These are phyloP conservation scores for Campoplex capitator DNA, from an alignment of 2,888 invertebrate genomes.

Conservation along the genomic window DNA sequence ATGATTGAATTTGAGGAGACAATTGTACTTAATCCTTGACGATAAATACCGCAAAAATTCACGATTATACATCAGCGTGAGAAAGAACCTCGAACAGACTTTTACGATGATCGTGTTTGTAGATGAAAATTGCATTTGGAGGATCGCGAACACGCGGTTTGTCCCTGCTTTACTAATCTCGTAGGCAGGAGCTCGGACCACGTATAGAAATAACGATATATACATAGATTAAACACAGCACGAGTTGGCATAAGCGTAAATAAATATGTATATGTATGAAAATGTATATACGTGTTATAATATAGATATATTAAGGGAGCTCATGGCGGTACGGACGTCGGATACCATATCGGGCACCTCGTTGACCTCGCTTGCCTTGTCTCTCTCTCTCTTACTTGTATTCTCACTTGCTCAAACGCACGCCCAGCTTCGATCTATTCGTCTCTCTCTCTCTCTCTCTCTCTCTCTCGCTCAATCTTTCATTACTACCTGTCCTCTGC, in stretches of 20 bases:
- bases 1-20: neutral
- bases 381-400: slow-evolving; percentile 78
- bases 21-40: neutral
- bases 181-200: slow-evolving; percentile 60
- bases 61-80: slow-evolving; percentile 36
- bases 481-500: slow-evolving; percentile 65
- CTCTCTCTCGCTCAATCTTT: slow-evolving; percentile 42
- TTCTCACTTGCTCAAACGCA: slow-evolving; percentile 63
- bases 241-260: neutral
- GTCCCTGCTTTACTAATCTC: slow-evolving; percentile 63
- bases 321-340: slow-evolving; percentile 80
- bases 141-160: slow-evolving; percentile 55
- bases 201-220: slow-evolving; percentile 34
- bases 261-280: slow-evolving; percentile 28
- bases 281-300: slow-evolving; percentile 5
- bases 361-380: slow-evolving; percentile 83
- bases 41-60: slow-evolving; percentile 8
- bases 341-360: slow-evolving; percentile 84
- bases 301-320: slow-evolving; percentile 78
- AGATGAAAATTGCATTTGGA: slow-evolving; percentile 72
- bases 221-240: neutral
- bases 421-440: slow-evolving; percentile 52
- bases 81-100: slow-evolving; percentile 18
- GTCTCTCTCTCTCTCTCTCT: slow-evolving; percentile 73
- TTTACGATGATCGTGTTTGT: neutral